phyloP scores from a whole-genome alignment of 2,888 invertebrate species.

The Suillia variegata region DNA sequence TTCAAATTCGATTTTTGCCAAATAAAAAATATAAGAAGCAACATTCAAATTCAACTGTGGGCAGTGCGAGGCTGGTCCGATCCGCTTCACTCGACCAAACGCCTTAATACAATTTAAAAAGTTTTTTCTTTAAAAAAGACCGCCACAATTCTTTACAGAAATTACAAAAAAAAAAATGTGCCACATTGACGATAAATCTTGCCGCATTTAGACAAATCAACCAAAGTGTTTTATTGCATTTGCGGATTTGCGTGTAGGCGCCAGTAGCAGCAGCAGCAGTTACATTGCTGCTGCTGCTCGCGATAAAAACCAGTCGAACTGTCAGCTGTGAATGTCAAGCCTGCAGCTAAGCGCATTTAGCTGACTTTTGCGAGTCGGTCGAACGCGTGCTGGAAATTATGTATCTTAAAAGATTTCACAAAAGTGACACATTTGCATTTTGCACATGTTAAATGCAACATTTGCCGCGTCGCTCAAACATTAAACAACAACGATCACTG shows the following conservation, averaged over 20 bases:
- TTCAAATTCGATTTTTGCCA: too few relatives aligned
- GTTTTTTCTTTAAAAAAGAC: not conserved
- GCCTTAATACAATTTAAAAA: not conserved
- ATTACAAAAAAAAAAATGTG: not conserved
- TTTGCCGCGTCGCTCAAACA: too few relatives aligned
- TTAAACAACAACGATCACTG: too few relatives aligned
- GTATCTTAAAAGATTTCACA: not conserved
- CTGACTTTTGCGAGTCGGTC: not conserved
- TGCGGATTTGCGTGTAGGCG: not conserved
- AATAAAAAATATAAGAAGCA: too few relatives aligned
- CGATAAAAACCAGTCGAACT: too few relatives aligned
- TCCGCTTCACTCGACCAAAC: too few relatives aligned
- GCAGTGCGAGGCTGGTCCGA: too few relatives aligned
- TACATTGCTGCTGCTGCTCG: too few relatives aligned
- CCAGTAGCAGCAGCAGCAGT: too few relatives aligned
- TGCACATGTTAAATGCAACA: not conserved
- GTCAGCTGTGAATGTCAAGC: too few relatives aligned
- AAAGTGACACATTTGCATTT: not conserved
- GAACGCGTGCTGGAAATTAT: not conserved
- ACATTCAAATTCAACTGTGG: too few relatives aligned
- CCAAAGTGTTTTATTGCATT: not conserved
- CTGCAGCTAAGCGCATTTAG: too few relatives aligned
- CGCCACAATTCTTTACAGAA: not conserved
- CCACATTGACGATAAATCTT: not conserved
- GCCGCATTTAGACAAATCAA: not conserved